Percentiles rank a stretch among this genome's conserved stretches.
Evolutionary conservation across 2,113 vertebrate genomes (phyloP).

Genomic region (Poeciliopsis prolifica): DNA sequence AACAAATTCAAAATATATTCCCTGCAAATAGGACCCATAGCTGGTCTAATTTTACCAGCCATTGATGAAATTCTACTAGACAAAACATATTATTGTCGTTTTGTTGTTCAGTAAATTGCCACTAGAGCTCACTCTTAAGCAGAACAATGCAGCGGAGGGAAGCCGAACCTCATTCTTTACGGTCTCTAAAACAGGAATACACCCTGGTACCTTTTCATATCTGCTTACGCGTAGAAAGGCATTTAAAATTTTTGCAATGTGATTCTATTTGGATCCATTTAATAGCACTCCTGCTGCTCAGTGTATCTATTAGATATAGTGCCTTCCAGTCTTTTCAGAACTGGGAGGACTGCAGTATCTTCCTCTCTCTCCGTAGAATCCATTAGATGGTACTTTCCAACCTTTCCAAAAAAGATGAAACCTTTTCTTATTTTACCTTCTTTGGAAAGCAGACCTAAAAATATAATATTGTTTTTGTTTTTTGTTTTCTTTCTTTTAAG

Average conservation of each 20-base stretch:
- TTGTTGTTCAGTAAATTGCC: conserved; percentile 71
- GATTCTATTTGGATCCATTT: conserved; percentile 59
- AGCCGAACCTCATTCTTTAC: conserved; percentile 36
- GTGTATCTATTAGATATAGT: conserved; percentile 50
- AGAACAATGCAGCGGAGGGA: conserved; percentile 57
- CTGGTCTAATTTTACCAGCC: background rate
- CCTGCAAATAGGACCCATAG: no score
- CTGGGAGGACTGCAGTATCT: conserved; percentile 27
- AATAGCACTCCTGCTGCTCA: conserved; percentile 28
- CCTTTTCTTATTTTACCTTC: background rate
- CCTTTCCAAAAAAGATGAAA: conserved; percentile 18
- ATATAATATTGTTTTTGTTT: no score
- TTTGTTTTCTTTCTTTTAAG: background rate
- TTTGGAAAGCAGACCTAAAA: no score
- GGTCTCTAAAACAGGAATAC: conserved; percentile 39
- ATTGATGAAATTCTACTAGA: background rate
- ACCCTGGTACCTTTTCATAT: conserved; percentile 51
- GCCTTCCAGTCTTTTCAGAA: conserved; percentile 44
- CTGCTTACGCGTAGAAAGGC: conserved; percentile 50
- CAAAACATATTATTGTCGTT: conserved; percentile 10
- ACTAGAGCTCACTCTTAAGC: conserved; percentile 84
- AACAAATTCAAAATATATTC: background rate
- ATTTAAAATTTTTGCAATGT: conserved; percentile 52
- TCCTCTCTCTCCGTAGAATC: background rate
- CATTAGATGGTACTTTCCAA: conserved; percentile 18